Percentiles rank a stretch among this genome's conserved stretches.
phyloP scores from a whole-genome alignment of 2,113 vertebrate genomes.

The Odontesthes bonariensis region DNA sequence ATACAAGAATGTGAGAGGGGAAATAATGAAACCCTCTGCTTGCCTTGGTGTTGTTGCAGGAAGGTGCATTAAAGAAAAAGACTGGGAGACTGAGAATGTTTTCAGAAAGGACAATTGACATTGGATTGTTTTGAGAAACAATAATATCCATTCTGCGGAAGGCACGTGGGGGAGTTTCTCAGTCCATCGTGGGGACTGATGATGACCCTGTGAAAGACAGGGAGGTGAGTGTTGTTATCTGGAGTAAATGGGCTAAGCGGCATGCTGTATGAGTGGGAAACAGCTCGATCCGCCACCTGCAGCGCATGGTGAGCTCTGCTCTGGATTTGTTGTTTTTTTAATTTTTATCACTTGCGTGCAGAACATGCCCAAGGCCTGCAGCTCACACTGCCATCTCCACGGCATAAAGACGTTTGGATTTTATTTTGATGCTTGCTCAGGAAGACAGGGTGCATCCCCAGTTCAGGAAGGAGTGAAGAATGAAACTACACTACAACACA shows the following conservation, averaged over 20 bases:
- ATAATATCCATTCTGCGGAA: slow-evolving; percentile 46
- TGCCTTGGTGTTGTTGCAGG: slow-evolving; percentile 10
- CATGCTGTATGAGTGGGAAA: slow-evolving; percentile 45
- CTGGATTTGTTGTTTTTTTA: slow-evolving; percentile 79
- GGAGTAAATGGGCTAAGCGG: slow-evolving; percentile 40
- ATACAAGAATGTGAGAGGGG: background rate
- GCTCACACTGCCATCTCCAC: slow-evolving; percentile 72
- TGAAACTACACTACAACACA: slow-evolving; percentile 42
- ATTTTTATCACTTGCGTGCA: slow-evolving; percentile 87
- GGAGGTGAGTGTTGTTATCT: slow-evolving; percentile 80
- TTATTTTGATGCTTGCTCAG: slow-evolving; percentile 68
- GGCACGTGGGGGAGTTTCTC: slow-evolving; percentile 35
- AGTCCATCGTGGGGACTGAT: slow-evolving; percentile 42
- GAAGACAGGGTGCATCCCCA: slow-evolving; percentile 68
- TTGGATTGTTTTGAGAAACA: slow-evolving; percentile 27
- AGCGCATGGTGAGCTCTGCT: slow-evolving; percentile 45
- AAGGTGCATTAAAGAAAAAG: slow-evolving; percentile 14
- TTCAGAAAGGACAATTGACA: slow-evolving; percentile 41
- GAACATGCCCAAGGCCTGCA: slow-evolving; percentile 89
- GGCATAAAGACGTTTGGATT: slow-evolving; percentile 62
- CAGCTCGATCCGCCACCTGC: slow-evolving; percentile 42
- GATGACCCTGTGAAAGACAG: slow-evolving; percentile 31
- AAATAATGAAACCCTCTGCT: slow-evolving; percentile 1
- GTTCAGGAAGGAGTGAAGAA: slow-evolving; percentile 59
- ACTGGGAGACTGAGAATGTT: slow-evolving; percentile 30